Base-by-base conservation (phyloP, 2,113 vertebrate species). In the Trematocara variabile region DNA sequence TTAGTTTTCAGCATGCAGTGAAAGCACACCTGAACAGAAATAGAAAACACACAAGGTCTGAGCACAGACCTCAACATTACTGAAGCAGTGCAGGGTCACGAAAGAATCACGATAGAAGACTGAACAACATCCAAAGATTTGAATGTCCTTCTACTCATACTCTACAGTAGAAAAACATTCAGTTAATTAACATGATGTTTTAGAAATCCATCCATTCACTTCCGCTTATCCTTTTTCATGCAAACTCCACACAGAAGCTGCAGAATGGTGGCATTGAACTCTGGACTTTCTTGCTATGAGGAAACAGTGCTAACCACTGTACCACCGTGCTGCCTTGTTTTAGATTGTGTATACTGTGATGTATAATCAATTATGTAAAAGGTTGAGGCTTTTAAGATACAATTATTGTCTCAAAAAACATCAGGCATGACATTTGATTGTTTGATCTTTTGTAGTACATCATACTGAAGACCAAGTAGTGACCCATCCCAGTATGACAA, bases 291-390 rank as follows among this genome's bases (percentile, higher is more conserved):
- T 60, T 60, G 28, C 56, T 60, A 33, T 60, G 0, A 60, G 14
- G 56, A 33, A 60, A 60, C 14, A 60, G 2, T 60, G 56, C 28
- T 60, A 2, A 60, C 56, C 14, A 60, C 56, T 33, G 14, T 9
- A 0, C 56, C 56, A 33, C 14, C 5, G 5, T 4, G 14, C 28
- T 30, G 55, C 55, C 28, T 58, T 3, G 0, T 0, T 9, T 58
- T 16, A 18, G 1, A 63, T 18, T 3, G 58, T 12, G 30, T 2
- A 63, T 7, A 34, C 58, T 63, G 58, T 63, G 58, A 9, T 63
- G 30, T 7, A 3, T 63, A n/a, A 63, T 37, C 8, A 18, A 60
- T 4, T 60, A 18, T 33, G 14, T 10, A 60, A 60, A 60, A 33
- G 56, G 5, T 18, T 18, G 56, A 33, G 14, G 2, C 56, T 33